Conservation (phyloP, 2,113 vertebrate genomes). For the Taxidea taxus region DNA sequence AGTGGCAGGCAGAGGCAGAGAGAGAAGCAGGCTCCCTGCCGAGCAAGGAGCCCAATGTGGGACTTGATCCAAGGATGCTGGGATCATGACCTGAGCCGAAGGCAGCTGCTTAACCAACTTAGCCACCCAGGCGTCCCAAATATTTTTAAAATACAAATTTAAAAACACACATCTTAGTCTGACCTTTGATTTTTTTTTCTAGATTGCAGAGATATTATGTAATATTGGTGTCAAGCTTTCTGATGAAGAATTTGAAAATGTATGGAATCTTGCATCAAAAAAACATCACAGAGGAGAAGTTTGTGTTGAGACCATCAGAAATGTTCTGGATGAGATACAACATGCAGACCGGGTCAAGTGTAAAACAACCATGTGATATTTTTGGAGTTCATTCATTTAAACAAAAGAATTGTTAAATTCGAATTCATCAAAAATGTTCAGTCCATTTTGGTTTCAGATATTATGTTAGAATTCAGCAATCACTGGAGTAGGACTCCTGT, state of each 20-base stretch:
- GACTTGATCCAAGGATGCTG: too few species aligned
- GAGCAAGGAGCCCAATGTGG: too few species aligned
- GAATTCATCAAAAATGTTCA: not conserved
- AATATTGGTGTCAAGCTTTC: slow-evolving; percentile 85
- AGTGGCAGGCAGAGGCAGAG: too few species aligned
- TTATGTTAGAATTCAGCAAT: slow-evolving; percentile 2
- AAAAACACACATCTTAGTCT: not conserved
- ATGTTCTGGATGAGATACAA: slow-evolving; percentile 83
- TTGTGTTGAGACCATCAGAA: slow-evolving; percentile 86
- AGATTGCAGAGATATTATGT: slow-evolving; percentile 88
- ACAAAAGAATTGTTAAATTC: not conserved
- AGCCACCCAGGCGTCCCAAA: too few species aligned
- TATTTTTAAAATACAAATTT: not conserved
- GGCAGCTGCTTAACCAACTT: too few species aligned
- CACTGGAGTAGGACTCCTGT: not conserved
- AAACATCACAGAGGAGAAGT: slow-evolving; percentile 86
- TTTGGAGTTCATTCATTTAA: slow-evolving; percentile 9
- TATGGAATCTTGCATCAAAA: slow-evolving; percentile 87
- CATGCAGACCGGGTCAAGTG: slow-evolving; percentile 61
- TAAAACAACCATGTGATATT: slow-evolving; percentile 11
- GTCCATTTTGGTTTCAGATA: not conserved
- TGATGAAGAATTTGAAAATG: slow-evolving; percentile 87
- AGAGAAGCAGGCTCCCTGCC: too few species aligned
- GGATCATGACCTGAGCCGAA: too few species aligned
- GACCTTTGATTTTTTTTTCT: slow-evolving; percentile 28